phyloP scores from a whole-genome alignment of 2,888 invertebrate species.

The Ptychoptera albimana region DNA sequence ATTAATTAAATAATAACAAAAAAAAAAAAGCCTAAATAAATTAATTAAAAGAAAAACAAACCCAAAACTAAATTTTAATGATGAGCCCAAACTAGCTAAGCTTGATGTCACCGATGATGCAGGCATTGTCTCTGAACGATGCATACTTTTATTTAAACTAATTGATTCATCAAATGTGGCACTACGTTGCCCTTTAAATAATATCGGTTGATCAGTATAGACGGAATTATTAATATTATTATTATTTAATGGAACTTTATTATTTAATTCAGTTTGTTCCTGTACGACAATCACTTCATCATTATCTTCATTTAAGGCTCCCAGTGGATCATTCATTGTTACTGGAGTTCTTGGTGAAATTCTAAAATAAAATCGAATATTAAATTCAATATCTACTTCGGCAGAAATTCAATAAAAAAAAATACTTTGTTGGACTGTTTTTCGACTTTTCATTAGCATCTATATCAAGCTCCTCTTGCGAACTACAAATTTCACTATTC shows the following conservation, averaged over 20 bases:
- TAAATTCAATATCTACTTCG: background rate
- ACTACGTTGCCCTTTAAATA: conserved; percentile 43
- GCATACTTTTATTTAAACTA: conserved; percentile 34
- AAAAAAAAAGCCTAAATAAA: conserved; percentile 12
- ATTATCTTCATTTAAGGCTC: conserved; percentile 43
- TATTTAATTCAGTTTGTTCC: conserved; percentile 12
- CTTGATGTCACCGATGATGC: conserved; percentile 57
- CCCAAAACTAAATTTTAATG: conserved; percentile 75
- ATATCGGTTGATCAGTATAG: conserved; percentile 49
- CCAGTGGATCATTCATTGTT: conserved; percentile 81
- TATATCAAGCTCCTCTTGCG: conserved; percentile 20
- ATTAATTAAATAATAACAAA: conserved; percentile 11
- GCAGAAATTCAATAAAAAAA: no score
- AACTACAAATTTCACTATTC: conserved; percentile 16
- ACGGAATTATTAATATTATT: conserved; percentile 21
- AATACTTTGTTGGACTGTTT: conserved; percentile 29
- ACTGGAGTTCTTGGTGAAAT: conserved; percentile 69
- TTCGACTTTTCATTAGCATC: conserved; percentile 14
- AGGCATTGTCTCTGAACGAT: conserved; percentile 60
- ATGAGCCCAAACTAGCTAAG: conserved; percentile 63
- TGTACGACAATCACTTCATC: conserved; percentile 8
- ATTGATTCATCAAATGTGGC: conserved; percentile 41
- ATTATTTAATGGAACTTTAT: conserved; percentile 12
- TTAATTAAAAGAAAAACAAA: conserved; percentile 23
- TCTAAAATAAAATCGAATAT: conserved; percentile 29